Conservation (phyloP, 2,888 invertebrate genomes). For the Terebella lapidaria region DNA sequence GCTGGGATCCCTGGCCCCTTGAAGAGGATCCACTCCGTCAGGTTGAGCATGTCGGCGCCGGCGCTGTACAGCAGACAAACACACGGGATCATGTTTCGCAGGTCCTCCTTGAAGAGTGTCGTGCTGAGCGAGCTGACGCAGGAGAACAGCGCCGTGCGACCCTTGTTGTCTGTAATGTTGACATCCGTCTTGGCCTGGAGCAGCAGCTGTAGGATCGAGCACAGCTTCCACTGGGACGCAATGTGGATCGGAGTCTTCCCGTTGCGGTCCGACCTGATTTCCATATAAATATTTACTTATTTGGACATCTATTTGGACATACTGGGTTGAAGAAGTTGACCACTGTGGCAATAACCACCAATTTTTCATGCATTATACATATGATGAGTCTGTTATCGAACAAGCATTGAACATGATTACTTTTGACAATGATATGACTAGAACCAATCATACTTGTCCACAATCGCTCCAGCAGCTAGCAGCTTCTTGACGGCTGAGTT, state of each 20-base stretch:
- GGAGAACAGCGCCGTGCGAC: constrained; percentile 48
- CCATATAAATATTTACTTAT: too few species aligned
- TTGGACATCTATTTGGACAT: too few species aligned
- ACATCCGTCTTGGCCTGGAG: constrained; percentile 39
- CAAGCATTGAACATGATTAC: too few species aligned
- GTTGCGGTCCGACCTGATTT: constrained; percentile 44
- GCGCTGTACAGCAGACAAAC: constrained; percentile 44
- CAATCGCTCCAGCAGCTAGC: constrained; percentile 44
- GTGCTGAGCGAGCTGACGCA: constrained; percentile 50
- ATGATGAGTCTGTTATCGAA: too few species aligned
- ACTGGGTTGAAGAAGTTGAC: too few species aligned
- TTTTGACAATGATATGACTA: too few species aligned
- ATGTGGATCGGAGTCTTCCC: constrained; percentile 49
- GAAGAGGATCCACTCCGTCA: constrained; percentile 51
- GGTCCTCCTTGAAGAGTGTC: constrained; percentile 49
- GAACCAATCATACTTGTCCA: constrained; percentile 47
- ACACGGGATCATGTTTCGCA: constrained; percentile 47
- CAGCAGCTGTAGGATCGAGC: constrained; percentile 42
- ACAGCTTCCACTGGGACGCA: constrained; percentile 51
- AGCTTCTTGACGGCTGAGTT: constrained; percentile 41
- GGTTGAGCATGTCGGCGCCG: constrained; percentile 53
- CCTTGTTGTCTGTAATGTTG: constrained; percentile 43
- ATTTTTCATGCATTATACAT: too few species aligned
- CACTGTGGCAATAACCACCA: too few species aligned
- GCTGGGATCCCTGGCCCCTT: constrained; percentile 45